Evolutionary conservation across 2,113 vertebrate genomes (phyloP), one percentile per base, ranked within the genome.

Genomic region (Zapus hudsonius): DNA sequence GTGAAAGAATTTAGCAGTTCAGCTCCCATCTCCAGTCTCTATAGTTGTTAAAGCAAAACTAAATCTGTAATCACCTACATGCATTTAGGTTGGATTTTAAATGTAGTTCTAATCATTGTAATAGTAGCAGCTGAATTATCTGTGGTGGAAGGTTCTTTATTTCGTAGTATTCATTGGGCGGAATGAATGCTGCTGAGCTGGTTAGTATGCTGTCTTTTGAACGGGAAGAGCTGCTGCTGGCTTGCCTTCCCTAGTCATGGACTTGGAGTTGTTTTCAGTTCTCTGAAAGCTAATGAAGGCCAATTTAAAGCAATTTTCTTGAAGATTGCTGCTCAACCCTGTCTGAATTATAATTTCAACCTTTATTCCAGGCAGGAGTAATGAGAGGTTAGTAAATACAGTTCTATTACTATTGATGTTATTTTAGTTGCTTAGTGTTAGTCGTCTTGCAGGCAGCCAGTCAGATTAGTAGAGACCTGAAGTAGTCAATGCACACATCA

Each of bases 261-360:
- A 64, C 92, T 96, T 82, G 87, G 84, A 74, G 87, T 67, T 96
- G 91, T 94, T 96, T 95, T 91, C 78, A 95, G 92, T 11, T 74
- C 91, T 67, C n/a, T 40, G 89, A 82, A 84, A 38, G 33, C 81
- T 97, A 94, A 95, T 96, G 95, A 97, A 93, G 91, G 94, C 93
- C 94, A 96, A 96, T 97, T 97, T 96, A 84, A 91, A 95, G 95
- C 92, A 96, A 96, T 97, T 97, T 96, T 95, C 96, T 73, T 92
- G 89, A 91, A 96, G 92, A 96, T 87, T 96, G 96, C 94, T 67
- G 76, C 31, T 89, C 92, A 95, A 64, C 42, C 61, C 94, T 36
- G 91, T 94, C 94, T 94, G 95, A 94, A 84, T 96, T 95, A 47
- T 89, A 95, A 94, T 94, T 95, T 91, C 84, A 89, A 96, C 90